A percentile compares a stretch with the other conserved stretches of the same genome.
phyloP scores from a whole-genome alignment of 37 sponge, comb jelly and placozoan genomes.

The Agelas oroides region DNA sequence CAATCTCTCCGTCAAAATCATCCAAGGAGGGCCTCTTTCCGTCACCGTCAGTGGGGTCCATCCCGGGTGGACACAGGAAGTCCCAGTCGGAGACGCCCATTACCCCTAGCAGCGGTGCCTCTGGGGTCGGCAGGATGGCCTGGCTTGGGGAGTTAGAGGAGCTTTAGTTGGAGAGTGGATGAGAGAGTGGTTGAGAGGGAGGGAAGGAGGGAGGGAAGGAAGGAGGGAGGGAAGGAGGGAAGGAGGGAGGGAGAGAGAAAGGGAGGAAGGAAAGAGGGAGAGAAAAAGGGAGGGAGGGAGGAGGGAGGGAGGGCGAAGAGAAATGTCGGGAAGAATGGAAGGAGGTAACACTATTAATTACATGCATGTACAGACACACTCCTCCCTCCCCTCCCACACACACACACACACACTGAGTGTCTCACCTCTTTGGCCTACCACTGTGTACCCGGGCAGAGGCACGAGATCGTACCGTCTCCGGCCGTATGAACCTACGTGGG shows the following conservation, averaged over 20 bases:
- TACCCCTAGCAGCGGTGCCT: constrained; percentile 31
- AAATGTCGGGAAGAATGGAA: no score
- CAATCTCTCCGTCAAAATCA: constrained; percentile 83
- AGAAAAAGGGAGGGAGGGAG: no score
- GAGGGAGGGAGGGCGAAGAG: no score
- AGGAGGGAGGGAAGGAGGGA: background rate
- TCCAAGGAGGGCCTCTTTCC: constrained; percentile 72
- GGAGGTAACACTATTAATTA: no score
- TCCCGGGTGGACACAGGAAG: constrained; percentile 54
- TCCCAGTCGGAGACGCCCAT: constrained; percentile 80
- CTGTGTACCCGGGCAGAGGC: constrained; percentile 50
- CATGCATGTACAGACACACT: no score
- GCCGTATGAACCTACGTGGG: constrained; percentile 53
- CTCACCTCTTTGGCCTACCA: constrained; percentile 42
- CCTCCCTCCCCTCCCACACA: no score
- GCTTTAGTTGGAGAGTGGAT: background rate
- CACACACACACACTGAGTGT: no score
- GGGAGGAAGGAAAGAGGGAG: no score
- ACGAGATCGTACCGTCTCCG: constrained; percentile 70
- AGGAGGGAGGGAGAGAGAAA: background rate
- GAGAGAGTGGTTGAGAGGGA: background rate
- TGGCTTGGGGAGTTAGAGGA: constrained; percentile 1
- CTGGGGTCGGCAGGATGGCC: background rate
- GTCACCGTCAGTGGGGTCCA: constrained; percentile 6
- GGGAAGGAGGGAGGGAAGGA: constrained; percentile 8